These are phyloP conservation scores for Pipistrellus nathusii DNA, from an alignment of 2,797 vertebrate genomes.

Conservation along the genomic window DNA sequence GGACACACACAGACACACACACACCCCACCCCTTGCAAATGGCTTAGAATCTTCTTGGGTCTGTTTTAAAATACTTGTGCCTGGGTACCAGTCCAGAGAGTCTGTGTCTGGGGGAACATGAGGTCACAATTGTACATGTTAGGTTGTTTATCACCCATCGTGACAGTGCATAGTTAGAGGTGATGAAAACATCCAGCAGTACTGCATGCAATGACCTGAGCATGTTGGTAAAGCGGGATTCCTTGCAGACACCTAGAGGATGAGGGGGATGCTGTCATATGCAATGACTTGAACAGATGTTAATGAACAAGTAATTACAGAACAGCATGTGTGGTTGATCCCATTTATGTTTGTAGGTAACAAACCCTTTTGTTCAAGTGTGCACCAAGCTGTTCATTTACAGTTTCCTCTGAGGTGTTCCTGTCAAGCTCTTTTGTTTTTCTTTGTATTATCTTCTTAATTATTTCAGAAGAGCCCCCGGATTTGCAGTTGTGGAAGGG, in stretches of 20 bases:
- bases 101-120: not conserved
- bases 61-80: not conserved
- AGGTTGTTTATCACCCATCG: not conserved
- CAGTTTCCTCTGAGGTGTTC: not conserved
- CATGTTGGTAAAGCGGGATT: not conserved
- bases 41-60: not conserved
- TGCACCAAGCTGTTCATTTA: not conserved
- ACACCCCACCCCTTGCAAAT: not conserved
- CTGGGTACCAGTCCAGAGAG: too few relatives aligned
- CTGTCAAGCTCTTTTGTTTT: not conserved
- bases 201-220: not conserved
- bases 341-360: too few relatives aligned
- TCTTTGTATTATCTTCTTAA: not conserved
- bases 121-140: not conserved
- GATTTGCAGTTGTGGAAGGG: rapidly evolving
- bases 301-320: not conserved
- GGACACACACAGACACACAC: too few relatives aligned
- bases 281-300: not conserved
- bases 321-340: not conserved
- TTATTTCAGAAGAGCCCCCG: not conserved
- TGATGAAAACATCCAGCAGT: not conserved
- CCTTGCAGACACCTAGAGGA: not conserved
- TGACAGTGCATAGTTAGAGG: not conserved
- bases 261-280: not conserved
- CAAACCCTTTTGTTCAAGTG: too few relatives aligned